Evolutionary conservation across 1,140 invertebrate species (phyloP).

Genomic region (Uloborus diversus): DNA sequence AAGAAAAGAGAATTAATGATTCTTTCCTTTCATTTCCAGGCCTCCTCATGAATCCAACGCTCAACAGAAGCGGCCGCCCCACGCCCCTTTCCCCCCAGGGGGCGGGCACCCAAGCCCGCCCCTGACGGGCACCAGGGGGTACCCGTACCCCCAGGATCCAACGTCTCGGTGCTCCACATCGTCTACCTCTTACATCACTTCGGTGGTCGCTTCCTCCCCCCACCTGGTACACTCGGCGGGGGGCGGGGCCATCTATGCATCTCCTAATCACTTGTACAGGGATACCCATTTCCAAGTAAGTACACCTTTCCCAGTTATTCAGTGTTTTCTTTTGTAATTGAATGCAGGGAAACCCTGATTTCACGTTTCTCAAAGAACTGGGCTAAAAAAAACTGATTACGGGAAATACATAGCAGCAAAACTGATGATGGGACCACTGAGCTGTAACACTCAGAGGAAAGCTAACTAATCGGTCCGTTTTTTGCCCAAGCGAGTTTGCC

Average conservation of each 20-base stretch:
- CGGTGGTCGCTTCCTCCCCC: slow-evolving; percentile 15
- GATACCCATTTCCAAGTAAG: slow-evolving; percentile 50
- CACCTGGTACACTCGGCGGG: slow-evolving; percentile 26
- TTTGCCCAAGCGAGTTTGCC: no score
- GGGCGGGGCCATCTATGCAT: slow-evolving; percentile 36
- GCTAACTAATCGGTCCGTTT: no score
- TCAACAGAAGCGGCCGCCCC: slow-evolving; percentile 40
- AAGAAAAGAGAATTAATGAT: no score
- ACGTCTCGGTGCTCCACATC: slow-evolving; percentile 21
- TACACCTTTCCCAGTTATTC: not conserved
- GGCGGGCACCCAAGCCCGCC: slow-evolving; percentile 46
- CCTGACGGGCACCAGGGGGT: slow-evolving; percentile 51
- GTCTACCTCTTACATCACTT: slow-evolving; percentile 21
- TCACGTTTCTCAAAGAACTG: no score
- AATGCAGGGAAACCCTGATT: no score
- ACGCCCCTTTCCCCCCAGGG: slow-evolving; percentile 7
- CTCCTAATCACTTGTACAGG: slow-evolving; percentile 53
- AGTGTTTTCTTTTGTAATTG: no score
- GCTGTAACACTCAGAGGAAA: no score
- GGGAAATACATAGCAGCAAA: no score
- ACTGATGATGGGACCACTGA: no score
- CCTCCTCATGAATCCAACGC: slow-evolving; percentile 27
- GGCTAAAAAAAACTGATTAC: no score
- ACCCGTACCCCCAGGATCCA: slow-evolving; percentile 50
- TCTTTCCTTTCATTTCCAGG: slow-evolving; percentile 12